Conservation (phyloP, 1,140 invertebrate genomes). For the Tachypleus tridentatus region DNA sequence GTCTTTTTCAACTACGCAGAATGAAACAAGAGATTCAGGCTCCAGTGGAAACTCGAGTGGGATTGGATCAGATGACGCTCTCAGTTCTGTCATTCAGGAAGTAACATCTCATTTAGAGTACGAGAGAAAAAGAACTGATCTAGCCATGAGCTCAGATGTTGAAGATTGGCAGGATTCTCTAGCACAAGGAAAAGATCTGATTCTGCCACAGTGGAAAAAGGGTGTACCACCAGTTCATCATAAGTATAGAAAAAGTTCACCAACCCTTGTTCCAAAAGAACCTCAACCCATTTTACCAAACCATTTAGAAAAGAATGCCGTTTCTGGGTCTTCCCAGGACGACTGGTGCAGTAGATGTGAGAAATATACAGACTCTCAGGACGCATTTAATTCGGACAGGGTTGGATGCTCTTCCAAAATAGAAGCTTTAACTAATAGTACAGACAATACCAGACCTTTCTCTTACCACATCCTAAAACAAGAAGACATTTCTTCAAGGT, state of each 20-base stretch:
- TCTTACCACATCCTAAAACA: too few relatives aligned
- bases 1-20: background rate
- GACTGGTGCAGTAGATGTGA: too few relatives aligned
- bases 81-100: constrained; percentile 42
- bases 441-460: too few relatives aligned
- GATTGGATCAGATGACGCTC: constrained; percentile 76
- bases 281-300: background rate
- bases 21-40: constrained; percentile 13
- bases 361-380: too few relatives aligned
- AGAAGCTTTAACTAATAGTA: too few relatives aligned
- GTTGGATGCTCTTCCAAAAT: too few relatives aligned
- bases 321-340: background rate
- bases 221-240: background rate
- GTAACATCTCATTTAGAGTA: constrained; percentile 17
- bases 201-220: constrained; percentile 1
- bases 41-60: constrained; percentile 45
- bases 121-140: constrained; percentile 20
- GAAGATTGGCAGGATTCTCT: constrained; percentile 13
- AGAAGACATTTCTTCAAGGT: too few relatives aligned
- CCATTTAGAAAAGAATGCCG: background rate
- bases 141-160: constrained; percentile 21
- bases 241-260: background rate
- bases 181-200: background rate
- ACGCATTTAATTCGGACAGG: too few relatives aligned
- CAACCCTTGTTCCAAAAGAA: background rate